Evolutionary conservation across 2,888 invertebrate genomes (phyloP), one percentile per base, ranked within the genome.

Genomic region (Chaitophorus viminalis): DNA sequence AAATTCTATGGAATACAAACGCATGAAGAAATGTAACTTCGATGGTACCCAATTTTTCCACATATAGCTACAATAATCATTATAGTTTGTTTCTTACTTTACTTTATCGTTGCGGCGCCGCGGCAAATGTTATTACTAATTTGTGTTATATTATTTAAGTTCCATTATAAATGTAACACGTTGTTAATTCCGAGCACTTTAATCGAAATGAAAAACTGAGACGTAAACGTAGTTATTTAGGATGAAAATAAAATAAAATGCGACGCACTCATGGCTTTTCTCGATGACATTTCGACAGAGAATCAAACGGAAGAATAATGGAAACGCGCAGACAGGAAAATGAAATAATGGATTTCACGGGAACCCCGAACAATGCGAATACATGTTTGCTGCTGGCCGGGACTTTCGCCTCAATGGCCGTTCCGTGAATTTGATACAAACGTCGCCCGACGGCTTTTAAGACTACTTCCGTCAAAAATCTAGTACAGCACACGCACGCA

Each of bases 221-320:
- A 36, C 79, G 4, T 33, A 39, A 68, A 65, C 65, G 36, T n/a
- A n/a, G n/a, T 39, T 65, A 29, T 29, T n/a, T 3, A n/a, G 31
- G 46, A 82, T 33, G 25, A 70, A 21, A 82, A 52, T 68, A 52
- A 70, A 70, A 68, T 82, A 31, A 52, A 82, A 82, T 68, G 9
- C 39, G 39, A 46, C 21, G 11, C 31, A 70, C 46, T 31, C 11
- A 17, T 31, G 52, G 31, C 25, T 82, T 82, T 82, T 72, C 17
- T n/a, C 46, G 31, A 46, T 82, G 70, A 31, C 39, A 31, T 82
- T 82, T 70, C 78, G 68, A 68, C 39, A 17, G 29, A 29, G 65
- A 52, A 72, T n/a, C 82, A 33, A 82, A 72, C 72, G 54, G 33
- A 82, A 72, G 72, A 82, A 82, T 74, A 82, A 82, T 82, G 54